Evolutionary conservation across 1,140 invertebrate species (phyloP), one percentile per base, ranked within the genome.

Genomic region (Macrocentrus cingulum): DNA sequence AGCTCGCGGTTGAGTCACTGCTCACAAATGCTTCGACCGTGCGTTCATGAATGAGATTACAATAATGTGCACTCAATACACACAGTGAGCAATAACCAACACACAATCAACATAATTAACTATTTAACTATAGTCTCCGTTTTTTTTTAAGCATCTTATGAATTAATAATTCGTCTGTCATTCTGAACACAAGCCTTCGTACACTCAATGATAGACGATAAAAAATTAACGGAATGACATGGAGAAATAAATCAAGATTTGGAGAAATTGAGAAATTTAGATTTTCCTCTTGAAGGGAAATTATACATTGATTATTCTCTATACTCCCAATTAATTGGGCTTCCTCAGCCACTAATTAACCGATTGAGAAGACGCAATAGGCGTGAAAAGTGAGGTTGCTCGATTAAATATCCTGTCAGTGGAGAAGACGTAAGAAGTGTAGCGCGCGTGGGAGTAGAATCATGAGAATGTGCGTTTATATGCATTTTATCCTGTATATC

Each of bases 21-120:
- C 62, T 66, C 64, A 66, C 65, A 63, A 61, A 66, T 66, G 60
- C 60, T 62, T 65, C 63, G 62, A 66, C 64, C 60, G 56, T 61
- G 61, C 45, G 52, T 65, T 67, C 62, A 63, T 67, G 62, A 70
- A 69, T 66, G 61, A 54, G 53, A 59, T 61, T 56, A 53, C 49
- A 62, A 57, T 61, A 29, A 61, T 41, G 29, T 50, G 32, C 15
- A 42, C 34, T 18, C 8, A 48, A 37, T 46, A 56, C 39, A n/a
- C n/a, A 3, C 22, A 25, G 29, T 45, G 22, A 45, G 7, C 32
- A 16, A 32, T 19, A 45, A 49, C 16, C 49, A 48, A 49, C 22
- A 25, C n/a, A n/a, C n/a, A n/a, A 18, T 2, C 49, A 34, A 37
- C 34, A 9, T 39, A 44, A 44, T n/a, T 34, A 44, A 51, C 11